These are phyloP conservation scores for Pedetes capensis DNA, from an alignment of 2,113 vertebrate species.

Conservation along the genomic window DNA sequence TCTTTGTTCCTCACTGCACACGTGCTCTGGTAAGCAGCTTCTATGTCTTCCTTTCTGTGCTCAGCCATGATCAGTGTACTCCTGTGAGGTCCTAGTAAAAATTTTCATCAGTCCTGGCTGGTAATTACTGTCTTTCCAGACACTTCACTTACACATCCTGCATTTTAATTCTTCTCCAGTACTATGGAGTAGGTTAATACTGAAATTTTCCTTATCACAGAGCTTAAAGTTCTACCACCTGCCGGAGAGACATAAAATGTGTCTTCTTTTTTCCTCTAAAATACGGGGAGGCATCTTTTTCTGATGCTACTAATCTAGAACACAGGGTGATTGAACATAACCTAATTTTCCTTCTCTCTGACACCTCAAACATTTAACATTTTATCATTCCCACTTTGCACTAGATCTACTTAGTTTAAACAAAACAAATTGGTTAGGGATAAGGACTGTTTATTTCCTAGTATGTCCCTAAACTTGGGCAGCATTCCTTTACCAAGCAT, in stretches of 20 bases:
- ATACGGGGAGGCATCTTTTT: background rate
- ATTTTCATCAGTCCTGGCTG: conserved; percentile 57
- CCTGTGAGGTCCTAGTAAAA: conserved; percentile 44
- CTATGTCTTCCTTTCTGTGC: conserved; percentile 14
- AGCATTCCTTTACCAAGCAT: background rate
- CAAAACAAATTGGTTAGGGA: background rate
- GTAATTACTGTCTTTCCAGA: conserved; percentile 47
- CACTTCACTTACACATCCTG: background rate
- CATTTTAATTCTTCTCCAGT: conserved; percentile 53
- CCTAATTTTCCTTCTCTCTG: background rate
- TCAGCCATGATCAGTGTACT: conserved; percentile 6
- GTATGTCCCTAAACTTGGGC: background rate
- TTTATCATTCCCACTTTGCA: background rate
- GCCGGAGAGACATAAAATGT: background rate
- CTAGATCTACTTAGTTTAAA: background rate
- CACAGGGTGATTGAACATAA: background rate
- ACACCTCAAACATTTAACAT: background rate
- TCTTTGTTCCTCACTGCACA: conserved; percentile 59
- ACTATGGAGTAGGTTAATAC: background rate
- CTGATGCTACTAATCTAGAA: background rate
- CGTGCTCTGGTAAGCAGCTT: conserved; percentile 53
- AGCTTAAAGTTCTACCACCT: background rate
- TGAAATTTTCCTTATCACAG: background rate
- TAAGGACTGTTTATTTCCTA: background rate
- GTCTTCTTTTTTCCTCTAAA: background rate